These are phyloP conservation scores for Dynastes hyllus DNA, from an alignment of 2,888 invertebrate species.

Conservation along the genomic window DNA sequence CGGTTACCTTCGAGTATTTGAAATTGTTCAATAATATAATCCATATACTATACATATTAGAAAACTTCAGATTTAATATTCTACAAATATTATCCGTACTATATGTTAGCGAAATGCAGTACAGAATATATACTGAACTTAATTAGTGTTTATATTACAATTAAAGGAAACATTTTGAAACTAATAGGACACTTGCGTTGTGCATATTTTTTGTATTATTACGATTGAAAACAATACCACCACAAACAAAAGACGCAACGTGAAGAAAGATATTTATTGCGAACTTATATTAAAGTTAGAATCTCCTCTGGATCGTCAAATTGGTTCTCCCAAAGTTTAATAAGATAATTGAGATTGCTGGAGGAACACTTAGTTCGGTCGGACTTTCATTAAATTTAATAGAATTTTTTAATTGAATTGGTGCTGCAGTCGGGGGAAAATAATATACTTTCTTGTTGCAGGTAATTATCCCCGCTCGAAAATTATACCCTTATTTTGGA, in stretches of 20 bases:
- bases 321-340: constrained; percentile 57
- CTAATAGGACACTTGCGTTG: no score
- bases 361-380: constrained; percentile 56
- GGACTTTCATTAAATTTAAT: constrained; percentile 60
- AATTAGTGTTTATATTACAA: no score
- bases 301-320: constrained; percentile 42
- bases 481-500: constrained; percentile 23
- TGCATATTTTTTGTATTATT: not conserved
- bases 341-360: constrained; percentile 61
- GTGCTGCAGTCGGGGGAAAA: constrained; percentile 39
- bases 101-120: no score
- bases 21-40: no score
- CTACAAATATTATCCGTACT: no score
- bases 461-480: constrained; percentile 38
- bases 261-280: constrained; percentile 25
- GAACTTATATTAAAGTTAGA: constrained; percentile 43
- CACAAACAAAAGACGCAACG: not conserved
- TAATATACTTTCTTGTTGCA: constrained; percentile 42
- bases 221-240: not conserved
- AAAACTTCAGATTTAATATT: no score
- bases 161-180: no score
- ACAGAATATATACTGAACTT: no score
- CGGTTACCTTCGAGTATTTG: no score
- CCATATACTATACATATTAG: no score
- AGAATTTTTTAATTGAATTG: constrained; percentile 60